Evolutionary conservation across 35 echinoderm and acorn worm species (phyloP).

Genomic region (Lytechinus variegatus): DNA sequence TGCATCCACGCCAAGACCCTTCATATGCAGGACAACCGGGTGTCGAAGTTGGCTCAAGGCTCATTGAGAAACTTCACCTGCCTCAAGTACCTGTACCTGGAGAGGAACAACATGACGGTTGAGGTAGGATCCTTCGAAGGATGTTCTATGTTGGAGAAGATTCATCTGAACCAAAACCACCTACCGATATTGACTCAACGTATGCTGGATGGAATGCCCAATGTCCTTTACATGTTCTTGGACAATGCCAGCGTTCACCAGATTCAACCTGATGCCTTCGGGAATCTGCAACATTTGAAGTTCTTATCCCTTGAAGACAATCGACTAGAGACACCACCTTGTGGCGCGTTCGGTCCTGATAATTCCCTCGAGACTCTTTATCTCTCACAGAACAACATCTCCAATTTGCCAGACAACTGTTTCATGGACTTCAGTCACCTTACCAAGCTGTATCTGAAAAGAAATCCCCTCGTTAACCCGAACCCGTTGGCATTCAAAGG

Average conservation of each 20-base stretch:
- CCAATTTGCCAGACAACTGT: neutral
- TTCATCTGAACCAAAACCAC: conserved; percentile 13
- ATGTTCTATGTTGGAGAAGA: neutral
- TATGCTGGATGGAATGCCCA: neutral
- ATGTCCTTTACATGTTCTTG: neutral
- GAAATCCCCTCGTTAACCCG: conserved; percentile 15
- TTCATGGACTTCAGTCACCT: neutral
- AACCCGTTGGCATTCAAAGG: neutral
- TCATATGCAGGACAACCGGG: neutral
- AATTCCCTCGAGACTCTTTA: conserved; percentile 27
- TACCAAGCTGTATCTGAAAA: neutral
- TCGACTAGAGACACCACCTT: neutral
- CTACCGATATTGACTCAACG: neutral
- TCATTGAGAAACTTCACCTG: neutral
- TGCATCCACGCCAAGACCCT: conserved; percentile 22
- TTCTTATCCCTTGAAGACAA: conserved; percentile 35
- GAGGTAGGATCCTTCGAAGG: conserved; percentile 32
- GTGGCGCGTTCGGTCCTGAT: neutral
- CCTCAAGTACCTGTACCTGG: conserved; percentile 34
- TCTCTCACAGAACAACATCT: conserved; percentile 25
- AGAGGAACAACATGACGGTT: conserved; percentile 20
- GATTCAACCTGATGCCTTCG: neutral
- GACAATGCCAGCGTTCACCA: neutral
- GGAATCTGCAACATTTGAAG: conserved; percentile 15
- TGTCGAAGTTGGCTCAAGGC: neutral